Conservation (phyloP, 2,888 invertebrate genomes). For the Sinotaia quadrata region DNA sequence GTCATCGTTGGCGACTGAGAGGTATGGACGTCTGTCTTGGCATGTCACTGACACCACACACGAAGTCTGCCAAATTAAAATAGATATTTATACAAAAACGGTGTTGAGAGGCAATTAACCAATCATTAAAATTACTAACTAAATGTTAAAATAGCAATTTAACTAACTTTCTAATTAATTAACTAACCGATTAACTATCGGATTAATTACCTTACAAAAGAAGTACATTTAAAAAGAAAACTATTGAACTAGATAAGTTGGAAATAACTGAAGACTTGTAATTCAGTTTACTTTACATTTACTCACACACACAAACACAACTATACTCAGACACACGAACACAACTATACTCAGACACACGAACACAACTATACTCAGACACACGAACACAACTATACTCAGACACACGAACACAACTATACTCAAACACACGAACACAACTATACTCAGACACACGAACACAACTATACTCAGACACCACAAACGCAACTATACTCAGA, state of each 20-base stretch:
- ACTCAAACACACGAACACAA: too few species aligned
- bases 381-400: not conserved
- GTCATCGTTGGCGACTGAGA: constrained; percentile 26
- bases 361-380: not conserved
- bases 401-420: too few species aligned
- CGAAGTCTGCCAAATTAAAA: constrained; percentile 13
- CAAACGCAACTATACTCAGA: too few species aligned
- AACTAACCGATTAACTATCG: too few species aligned
- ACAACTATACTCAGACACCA: too few species aligned
- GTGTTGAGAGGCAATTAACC: not conserved
- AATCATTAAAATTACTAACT: too few species aligned
- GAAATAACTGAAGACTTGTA: not conserved
- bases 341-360: constrained; percentile 11
- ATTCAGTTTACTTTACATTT: not conserved
- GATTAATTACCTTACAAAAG: too few species aligned
- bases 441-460: too few species aligned
- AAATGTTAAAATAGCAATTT: too few species aligned
- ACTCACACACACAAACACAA: constrained; percentile 14
- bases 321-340: constrained; percentile 3
- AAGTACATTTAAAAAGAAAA: not conserved
- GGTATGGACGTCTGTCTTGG: constrained; percentile 31
- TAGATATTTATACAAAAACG: not conserved
- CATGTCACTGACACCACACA: constrained; percentile 20
- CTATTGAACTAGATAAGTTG: not conserved
- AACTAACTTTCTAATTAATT: too few species aligned